Evolutionary conservation across 2,113 vertebrate genomes (phyloP).

Genomic region (Bettongia penicillata): DNA sequence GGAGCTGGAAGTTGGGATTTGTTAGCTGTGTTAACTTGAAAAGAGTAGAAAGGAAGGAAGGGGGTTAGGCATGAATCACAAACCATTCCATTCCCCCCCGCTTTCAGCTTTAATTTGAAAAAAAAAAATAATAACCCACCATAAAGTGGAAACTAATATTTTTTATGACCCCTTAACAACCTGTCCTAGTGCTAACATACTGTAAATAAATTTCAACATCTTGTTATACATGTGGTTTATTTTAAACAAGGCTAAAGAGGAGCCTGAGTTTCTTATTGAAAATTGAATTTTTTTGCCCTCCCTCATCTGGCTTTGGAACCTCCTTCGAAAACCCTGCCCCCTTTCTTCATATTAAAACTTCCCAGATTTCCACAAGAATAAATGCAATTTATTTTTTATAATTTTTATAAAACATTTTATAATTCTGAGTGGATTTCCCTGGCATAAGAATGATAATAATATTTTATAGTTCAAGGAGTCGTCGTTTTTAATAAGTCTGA

Average conservation of each 20-base stretch:
- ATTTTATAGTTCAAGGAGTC: constrained; percentile 80
- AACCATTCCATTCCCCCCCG: not conserved
- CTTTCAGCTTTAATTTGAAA: constrained; percentile 61
- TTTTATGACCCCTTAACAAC: constrained; percentile 80
- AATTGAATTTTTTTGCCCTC: constrained; percentile 52
- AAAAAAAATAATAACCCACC: constrained; percentile 33
- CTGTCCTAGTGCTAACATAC: constrained; percentile 71
- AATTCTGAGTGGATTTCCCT: constrained; percentile 75
- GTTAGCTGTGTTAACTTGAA: constrained; percentile 9
- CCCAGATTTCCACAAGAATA: constrained; percentile 50
- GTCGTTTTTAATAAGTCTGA: constrained; percentile 80
- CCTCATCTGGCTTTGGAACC: constrained; percentile 47
- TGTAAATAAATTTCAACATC: constrained; percentile 72
- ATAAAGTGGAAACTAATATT: constrained; percentile 74
- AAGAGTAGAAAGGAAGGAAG: constrained; percentile 33
- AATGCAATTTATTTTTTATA: constrained; percentile 47
- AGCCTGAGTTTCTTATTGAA: constrained; percentile 63
- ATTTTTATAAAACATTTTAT: constrained; percentile 72
- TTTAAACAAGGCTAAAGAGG: constrained; percentile 70
- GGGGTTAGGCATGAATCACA: not conserved
- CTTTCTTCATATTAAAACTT: constrained; percentile 32
- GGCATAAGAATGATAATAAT: constrained; percentile 71
- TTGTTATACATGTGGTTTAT: constrained; percentile 68
- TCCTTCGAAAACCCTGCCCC: constrained; percentile 39
- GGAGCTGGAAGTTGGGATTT: not conserved